Conservation (phyloP, 2,888 invertebrate genomes). For the Gari tellinella region DNA sequence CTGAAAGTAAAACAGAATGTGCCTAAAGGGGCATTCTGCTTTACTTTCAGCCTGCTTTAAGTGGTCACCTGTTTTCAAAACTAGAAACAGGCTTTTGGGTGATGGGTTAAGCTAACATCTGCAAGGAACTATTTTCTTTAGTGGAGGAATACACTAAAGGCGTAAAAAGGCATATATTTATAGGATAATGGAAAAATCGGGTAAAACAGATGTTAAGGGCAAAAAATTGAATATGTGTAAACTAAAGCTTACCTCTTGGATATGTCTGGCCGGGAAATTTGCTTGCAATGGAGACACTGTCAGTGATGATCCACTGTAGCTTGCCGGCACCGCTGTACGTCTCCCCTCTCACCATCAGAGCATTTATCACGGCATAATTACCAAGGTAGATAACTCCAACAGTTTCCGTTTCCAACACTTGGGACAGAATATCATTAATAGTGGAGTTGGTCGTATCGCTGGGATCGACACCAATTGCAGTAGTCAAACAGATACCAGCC, state of each 20-base stretch:
- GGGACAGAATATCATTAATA: conserved; percentile 58
- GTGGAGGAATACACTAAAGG: no score
- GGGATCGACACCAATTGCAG: conserved; percentile 65
- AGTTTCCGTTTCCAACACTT: conserved; percentile 59
- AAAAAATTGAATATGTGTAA: no score
- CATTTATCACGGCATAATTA: conserved; percentile 36
- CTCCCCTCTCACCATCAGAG: conserved; percentile 63
- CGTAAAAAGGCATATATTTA: no score
- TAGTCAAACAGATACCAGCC: conserved; percentile 75
- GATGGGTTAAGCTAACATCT: no score
- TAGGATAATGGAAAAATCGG: no score
- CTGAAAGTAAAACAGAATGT: no score
- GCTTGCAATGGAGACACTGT: conserved; percentile 67
- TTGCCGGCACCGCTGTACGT: conserved; percentile 63
- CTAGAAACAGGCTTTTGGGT: no score
- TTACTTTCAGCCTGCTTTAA: no score
- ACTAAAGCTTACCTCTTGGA: conserved; percentile 68
- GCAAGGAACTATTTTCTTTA: no score
- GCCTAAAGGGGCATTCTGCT: no score
- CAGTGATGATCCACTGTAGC: conserved; percentile 81
- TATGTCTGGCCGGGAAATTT: conserved; percentile 64
- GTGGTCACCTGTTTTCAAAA: no score
- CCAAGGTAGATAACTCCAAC: conserved; percentile 78
- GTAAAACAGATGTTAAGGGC: no score
- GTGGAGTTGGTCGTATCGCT: conserved; percentile 45